Evolutionary conservation across 2,797 vertebrate species (phyloP), one percentile per base, ranked within the genome.

Genomic region (Heterohyrax brucei): DNA sequence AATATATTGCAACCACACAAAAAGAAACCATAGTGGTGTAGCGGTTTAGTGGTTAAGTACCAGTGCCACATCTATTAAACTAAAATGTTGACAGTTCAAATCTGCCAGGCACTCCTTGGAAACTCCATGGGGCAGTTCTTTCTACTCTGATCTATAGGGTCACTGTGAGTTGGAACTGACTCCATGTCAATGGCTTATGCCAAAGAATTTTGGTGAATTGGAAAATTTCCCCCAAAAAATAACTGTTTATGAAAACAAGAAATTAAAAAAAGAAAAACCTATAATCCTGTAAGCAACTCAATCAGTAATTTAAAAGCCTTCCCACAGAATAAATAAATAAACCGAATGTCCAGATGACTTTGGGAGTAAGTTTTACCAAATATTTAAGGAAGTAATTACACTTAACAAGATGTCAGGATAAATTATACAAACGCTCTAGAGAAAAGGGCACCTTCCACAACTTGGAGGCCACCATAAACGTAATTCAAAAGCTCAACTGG

Each of bases 321-420:
- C 66, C 64, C 30, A 77, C 7, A 56, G 28, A 72, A 79, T 93
- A 89, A 81, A 91, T 39, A 39, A 85, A 76, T 59, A 86, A 79
- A 80, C 21, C 62, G 21, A 10, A 82, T 80, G 50, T 4, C 44
- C 61, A 44, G 28, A 95, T 87, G 33, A 61, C 81, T 90, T 95
- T 70, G 83, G 39, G 64, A 95, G 50, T 21, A 83, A 80, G 24
- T 92, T 87, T 68, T 46, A 85, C 12, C 62, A 85, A 93, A 95
- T 81, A 48, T 80, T 87, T 87, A 77, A 90, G 62, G 53, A 96
- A 73, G 5, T 21, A 87, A 0, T 76, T 83, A 90, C 39, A 91
- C 50, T 84, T 72, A 59, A 89, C 64, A 91, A 93, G 53, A 93
- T 59, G 66, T 89, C 81, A 89, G 70, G 76, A 89, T 82, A 87